phyloP scores from a whole-genome alignment of 2,888 invertebrate genomes.

The Linnaemya vulpina region DNA sequence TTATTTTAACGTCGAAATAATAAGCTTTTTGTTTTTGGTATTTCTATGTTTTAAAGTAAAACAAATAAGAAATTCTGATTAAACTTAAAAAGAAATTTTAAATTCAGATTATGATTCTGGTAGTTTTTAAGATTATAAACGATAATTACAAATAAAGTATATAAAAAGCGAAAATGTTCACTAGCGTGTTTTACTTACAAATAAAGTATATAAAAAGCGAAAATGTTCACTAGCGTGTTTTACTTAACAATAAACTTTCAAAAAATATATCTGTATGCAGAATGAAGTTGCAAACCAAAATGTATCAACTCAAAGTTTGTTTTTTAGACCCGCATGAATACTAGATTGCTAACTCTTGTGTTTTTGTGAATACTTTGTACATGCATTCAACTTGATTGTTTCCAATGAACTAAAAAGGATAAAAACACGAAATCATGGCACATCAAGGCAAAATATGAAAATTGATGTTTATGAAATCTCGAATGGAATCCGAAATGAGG shows the following conservation, averaged over 20 bases:
- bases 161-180: constrained; percentile 50
- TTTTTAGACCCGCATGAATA: no score
- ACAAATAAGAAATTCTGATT: constrained; percentile 66
- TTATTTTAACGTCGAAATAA: constrained; percentile 66
- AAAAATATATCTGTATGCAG: no score
- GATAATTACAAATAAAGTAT: constrained; percentile 74
- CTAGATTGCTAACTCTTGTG: no score
- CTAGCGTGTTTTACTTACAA: neutral
- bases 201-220: constrained; percentile 67
- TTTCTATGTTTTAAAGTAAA: constrained; percentile 73
- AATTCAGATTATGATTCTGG: constrained; percentile 74
- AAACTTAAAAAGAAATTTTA: constrained; percentile 68
- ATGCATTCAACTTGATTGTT: no score
- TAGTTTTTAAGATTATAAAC: constrained; percentile 74
- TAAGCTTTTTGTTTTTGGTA: constrained; percentile 68
- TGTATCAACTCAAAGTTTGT: no score
- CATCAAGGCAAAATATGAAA: no score
- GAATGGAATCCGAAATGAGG: no score
- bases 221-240: neutral
- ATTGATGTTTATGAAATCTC: no score
- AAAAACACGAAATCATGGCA: no score
- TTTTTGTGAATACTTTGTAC: no score
- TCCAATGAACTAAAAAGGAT: no score
- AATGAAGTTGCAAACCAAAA: no score
- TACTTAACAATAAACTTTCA: constrained; percentile 31